A percentile compares a stretch with the other conserved stretches of the same genome.
Conservation (phyloP, 2,888 invertebrate species). For the Theretra japonica region DNA sequence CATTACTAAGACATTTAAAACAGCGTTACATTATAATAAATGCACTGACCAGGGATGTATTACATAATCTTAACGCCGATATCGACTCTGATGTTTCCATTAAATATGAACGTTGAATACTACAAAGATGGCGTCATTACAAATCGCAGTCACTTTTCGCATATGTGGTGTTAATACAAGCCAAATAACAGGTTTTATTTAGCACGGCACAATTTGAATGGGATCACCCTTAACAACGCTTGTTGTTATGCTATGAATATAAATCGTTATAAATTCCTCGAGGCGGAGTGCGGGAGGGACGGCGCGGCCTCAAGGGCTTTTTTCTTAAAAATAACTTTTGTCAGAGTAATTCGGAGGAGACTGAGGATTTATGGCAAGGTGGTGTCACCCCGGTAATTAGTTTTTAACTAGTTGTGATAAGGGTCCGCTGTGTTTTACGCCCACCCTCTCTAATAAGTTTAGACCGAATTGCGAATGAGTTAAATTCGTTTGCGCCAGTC, state of each 20-base stretch:
- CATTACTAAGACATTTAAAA: not conserved
- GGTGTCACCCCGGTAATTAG: conserved; percentile 85
- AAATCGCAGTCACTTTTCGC: conserved; percentile 14
- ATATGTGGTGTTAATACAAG: conserved; percentile 37
- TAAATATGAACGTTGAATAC: not conserved
- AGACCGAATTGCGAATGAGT: conserved; percentile 49
- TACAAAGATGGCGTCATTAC: conserved; percentile 16
- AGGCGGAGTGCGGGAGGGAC: conserved; percentile 56
- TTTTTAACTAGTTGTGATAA: conserved; percentile 85
- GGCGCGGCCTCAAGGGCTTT: conserved; percentile 79
- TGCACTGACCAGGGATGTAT: not conserved
- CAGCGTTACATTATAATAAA: not conserved
- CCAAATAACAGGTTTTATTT: conserved; percentile 67
- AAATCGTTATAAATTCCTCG: conserved; percentile 86
- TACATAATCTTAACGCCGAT: not conserved
- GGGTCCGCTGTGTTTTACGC: conserved; percentile 78
- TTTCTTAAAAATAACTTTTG: conserved; percentile 85
- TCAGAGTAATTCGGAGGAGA: conserved; percentile 82
- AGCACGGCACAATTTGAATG: conserved; percentile 74
- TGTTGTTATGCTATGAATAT: conserved; percentile 85
- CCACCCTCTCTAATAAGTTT: conserved; percentile 71
- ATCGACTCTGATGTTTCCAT: conserved; percentile 1
- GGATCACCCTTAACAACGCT: conserved; percentile 78
- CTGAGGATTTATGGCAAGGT: conserved; percentile 81
- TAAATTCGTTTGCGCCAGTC: conserved; percentile 24